Evolutionary conservation across 1,140 invertebrate genomes (phyloP).

Genomic region (Drosophila quadrilineata): DNA sequence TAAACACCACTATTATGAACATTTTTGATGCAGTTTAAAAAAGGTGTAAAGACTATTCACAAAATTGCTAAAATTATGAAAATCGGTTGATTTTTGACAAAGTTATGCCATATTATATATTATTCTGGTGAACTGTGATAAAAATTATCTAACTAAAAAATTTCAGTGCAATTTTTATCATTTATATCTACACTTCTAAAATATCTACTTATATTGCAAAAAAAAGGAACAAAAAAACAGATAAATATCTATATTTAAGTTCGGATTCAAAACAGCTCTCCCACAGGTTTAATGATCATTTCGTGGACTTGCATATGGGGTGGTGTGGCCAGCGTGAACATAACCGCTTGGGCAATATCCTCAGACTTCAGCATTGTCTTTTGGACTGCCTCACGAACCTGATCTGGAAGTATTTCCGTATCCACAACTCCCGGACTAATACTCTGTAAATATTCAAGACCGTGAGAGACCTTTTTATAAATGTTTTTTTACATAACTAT

Average conservation of each 20-base stretch:
- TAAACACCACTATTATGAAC: too few species aligned
- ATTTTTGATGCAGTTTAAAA: too few species aligned
- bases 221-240: background rate
- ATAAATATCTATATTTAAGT: background rate
- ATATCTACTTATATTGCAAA: too few species aligned
- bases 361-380: constrained; percentile 68
- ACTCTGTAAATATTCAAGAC: constrained; percentile 79
- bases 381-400: constrained; percentile 18
- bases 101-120: too few species aligned
- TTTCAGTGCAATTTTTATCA: too few species aligned
- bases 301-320: constrained; percentile 82
- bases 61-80: too few species aligned
- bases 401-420: constrained; percentile 82
- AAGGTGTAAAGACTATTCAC: too few species aligned
- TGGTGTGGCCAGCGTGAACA: constrained; percentile 82
- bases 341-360: constrained; percentile 83
- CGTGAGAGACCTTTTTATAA: constrained; percentile 48
- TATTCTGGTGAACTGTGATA: too few species aligned
- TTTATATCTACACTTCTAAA: too few species aligned
- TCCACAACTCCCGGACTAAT: constrained; percentile 84
- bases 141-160: too few species aligned
- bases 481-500: background rate
- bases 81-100: too few species aligned
- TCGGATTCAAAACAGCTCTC: constrained; percentile 62
- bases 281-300: constrained; percentile 67